A percentile compares a stretch with the other conserved stretches of the same genome.
Conservation (phyloP, 2,888 invertebrate species). For the Scaptomyza polygonia region DNA sequence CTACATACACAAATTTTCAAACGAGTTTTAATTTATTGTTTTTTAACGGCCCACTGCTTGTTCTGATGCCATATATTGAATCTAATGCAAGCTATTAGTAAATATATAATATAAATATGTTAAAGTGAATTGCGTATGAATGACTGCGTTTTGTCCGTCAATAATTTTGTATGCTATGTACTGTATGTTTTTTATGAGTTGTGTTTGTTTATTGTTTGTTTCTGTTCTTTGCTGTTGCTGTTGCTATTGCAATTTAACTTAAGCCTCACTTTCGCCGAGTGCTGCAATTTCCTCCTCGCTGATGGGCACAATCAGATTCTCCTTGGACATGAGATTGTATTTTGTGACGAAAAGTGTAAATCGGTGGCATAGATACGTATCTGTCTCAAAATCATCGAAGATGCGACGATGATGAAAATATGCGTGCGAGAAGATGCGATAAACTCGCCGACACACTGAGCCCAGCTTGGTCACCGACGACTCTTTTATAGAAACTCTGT, state of each 20-base stretch:
- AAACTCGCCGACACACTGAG: constrained; percentile 98
- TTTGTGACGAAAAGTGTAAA: constrained; percentile 99
- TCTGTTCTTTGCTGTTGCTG: constrained; percentile 9
- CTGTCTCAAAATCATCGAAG: constrained; percentile 99
- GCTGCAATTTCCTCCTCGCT: constrained; percentile 90
- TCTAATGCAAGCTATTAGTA: constrained; percentile 72
- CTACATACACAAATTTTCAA: constrained; percentile 56
- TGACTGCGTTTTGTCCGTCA: constrained; percentile 50
- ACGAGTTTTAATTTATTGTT: constrained; percentile 9
- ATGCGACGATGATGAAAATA: constrained; percentile 98
- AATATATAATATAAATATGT: constrained; percentile 68
- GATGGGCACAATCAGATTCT: constrained; percentile 99
- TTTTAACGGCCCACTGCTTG: not conserved
- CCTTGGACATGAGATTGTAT: constrained; percentile 98
- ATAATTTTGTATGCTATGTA: constrained; percentile 51
- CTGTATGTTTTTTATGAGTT: constrained; percentile 32
- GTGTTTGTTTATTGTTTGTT: constrained; percentile 29
- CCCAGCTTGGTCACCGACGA: constrained; percentile 99
- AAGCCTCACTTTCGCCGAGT: constrained; percentile 86
- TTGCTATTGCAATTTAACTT: constrained; percentile 57
- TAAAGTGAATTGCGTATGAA: constrained; percentile 57
- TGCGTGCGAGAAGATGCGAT: constrained; percentile 99
- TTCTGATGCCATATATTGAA: constrained; percentile 37
- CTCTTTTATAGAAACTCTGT: constrained; percentile 98
- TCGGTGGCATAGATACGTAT: constrained; percentile 96